Base-by-base conservation (phyloP, 2,888 invertebrate species). In the Phytoseiulus persimilis region DNA sequence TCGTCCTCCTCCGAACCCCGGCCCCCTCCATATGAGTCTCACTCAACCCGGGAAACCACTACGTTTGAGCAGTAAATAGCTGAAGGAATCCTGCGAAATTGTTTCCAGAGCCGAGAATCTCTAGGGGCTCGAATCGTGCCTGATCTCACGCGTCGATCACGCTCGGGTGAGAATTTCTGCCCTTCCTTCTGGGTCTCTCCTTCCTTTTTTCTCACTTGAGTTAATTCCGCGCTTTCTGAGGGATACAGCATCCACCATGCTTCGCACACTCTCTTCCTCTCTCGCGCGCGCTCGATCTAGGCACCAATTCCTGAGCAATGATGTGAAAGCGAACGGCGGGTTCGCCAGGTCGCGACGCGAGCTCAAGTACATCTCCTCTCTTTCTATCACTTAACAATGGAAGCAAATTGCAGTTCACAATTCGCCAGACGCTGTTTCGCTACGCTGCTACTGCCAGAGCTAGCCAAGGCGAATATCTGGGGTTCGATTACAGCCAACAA, bases 351-450 rank as follows among this genome's bases (percentile, higher is more conserved):
- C 18, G 65, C 65, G 65, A 65, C 65, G 65, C 65, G 65, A 65
- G 65, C 65, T 65, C 65, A 65, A 65, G 65, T 65, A 65, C 65
- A 14, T 65, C 39, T 39, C 39, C 65, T 65, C 65, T 65, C 65
- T 65, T 65, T 65, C 65, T 14, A 65, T 65, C 65, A 65, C 65
- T 65, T 65, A 65, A 65, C 65, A 65, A 65, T 65, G 65, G 65
- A 65, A 65, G 65, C 65, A 65, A 65, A 65, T 65, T 65, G 65
- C 65, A 65, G 65, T 65, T 65, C 65, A 65, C 65, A 65, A 65
- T 65, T 65, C 65, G 65, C 65, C 65, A 65, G 65, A 65, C 65
- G 65, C 65, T 65, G 65, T 65, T 65, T 65, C 65, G 65, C 65
- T 65, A 65, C 65, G 65, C 65, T 65, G 65, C 28, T 65, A 18